Percentiles rank a stretch among this genome's conserved stretches.
phyloP scores from a whole-genome alignment of 2,113 vertebrate genomes.

The Baryphthengus martii region DNA sequence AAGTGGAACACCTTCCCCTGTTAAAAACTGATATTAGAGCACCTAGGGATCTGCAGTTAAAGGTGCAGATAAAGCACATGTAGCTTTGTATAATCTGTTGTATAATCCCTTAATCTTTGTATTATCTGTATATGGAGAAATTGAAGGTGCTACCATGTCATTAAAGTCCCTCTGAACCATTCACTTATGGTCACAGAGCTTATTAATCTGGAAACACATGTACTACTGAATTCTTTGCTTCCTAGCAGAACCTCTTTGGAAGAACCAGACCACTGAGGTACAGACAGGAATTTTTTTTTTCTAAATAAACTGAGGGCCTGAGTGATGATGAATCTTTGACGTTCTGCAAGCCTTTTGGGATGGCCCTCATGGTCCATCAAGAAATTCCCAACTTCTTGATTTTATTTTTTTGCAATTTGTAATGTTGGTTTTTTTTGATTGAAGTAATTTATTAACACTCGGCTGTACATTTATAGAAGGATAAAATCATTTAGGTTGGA shows the following conservation, averaged over 20 bases:
- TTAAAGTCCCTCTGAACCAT: not conserved
- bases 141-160: not conserved
- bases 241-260: not conserved
- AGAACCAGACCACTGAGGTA: not conserved
- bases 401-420: not conserved
- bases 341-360: not conserved
- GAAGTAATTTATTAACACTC: not conserved
- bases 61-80: not conserved
- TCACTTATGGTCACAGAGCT: not conserved
- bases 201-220: not conserved
- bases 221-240: not conserved
- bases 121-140: not conserved
- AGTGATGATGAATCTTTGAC: not conserved
- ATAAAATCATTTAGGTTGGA: too few species aligned
- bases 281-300: not conserved
- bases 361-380: fast-evolving
- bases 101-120: not conserved
- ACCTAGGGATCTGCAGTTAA: not conserved
- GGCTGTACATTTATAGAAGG: not conserved
- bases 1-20: not conserved
- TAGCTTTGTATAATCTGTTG: not conserved
- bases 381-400: too few species aligned
- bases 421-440: not conserved
- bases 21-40: not conserved
- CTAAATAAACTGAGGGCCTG: not conserved